A percentile compares a stretch with the other conserved stretches of the same genome.
Evolutionary conservation across 2,797 vertebrate genomes (phyloP).

Genomic region (Catostomus latipinnis): DNA sequence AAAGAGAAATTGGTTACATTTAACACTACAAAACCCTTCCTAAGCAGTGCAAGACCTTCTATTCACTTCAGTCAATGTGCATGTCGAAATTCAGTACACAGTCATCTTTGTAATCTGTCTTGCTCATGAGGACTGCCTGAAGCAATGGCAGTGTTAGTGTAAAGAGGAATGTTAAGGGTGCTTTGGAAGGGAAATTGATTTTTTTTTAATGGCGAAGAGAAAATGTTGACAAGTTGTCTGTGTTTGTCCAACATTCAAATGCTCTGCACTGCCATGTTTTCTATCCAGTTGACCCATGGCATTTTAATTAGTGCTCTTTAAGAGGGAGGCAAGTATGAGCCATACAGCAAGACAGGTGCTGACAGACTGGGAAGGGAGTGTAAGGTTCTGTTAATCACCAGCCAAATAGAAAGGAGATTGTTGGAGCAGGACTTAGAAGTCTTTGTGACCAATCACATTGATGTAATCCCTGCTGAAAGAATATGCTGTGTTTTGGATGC

Average conservation of each 20-base stretch:
- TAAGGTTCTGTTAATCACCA: constrained; percentile 37
- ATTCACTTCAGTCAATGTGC: constrained; percentile 34
- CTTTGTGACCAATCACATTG: background rate
- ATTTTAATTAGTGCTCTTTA: constrained; percentile 52
- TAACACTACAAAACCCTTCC: constrained; percentile 16
- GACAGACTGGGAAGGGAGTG: constrained; percentile 37
- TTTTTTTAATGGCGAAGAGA: constrained; percentile 41
- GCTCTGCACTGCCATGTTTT: constrained; percentile 51
- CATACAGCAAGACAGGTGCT: constrained; percentile 55
- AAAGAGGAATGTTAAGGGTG: constrained; percentile 12
- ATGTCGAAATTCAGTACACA: constrained; percentile 43
- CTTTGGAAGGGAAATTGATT: constrained; percentile 49
- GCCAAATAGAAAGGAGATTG: background rate
- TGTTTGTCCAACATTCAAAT: constrained; percentile 54
- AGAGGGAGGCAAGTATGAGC: constrained; percentile 50
- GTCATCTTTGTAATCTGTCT: constrained; percentile 58
- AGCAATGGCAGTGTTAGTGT: constrained; percentile 23
- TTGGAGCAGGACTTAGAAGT: background rate
- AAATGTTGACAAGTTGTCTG: constrained; percentile 61
- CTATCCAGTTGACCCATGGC: constrained; percentile 56
- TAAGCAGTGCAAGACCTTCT: constrained; percentile 14
- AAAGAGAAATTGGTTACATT: constrained; percentile 41
- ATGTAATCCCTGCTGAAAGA: background rate
- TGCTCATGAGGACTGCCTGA: constrained; percentile 25
- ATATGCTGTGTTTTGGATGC: background rate